Evolutionary conservation across 2,113 vertebrate genomes (phyloP).

Genomic region (Ophthalmolycus amberensis): DNA sequence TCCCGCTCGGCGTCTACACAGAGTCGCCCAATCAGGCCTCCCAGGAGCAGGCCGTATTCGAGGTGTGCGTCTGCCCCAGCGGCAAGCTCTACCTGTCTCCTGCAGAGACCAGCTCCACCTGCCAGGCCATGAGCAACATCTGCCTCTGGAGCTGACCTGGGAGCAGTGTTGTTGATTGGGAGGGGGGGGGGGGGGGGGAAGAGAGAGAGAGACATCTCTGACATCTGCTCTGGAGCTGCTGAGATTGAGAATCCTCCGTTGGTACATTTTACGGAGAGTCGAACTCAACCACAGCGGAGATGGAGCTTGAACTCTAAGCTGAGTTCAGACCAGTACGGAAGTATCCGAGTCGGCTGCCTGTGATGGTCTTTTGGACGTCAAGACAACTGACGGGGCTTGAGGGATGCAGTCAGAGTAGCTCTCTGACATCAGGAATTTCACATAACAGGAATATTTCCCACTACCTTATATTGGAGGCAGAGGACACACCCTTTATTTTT

Average conservation of each 20-base stretch:
- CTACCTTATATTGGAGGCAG: constrained; percentile 28
- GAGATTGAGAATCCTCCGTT: not conserved
- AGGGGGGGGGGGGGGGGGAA: too few species aligned
- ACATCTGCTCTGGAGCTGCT: constrained; percentile 34
- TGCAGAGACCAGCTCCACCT: constrained; percentile 91
- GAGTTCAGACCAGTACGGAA: constrained; percentile 7
- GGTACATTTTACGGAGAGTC: not conserved
- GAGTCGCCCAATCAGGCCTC: constrained; percentile 69
- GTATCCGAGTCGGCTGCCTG: not conserved
- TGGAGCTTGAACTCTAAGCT: constrained; percentile 7
- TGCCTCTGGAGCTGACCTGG: constrained; percentile 95
- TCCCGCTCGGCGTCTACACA: constrained; percentile 87
- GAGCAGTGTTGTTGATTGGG: not conserved
- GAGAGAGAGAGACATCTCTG: not conserved
- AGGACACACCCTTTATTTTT: constrained; percentile 69
- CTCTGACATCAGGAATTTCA: constrained; percentile 58
- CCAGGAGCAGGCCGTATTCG: constrained; percentile 89
- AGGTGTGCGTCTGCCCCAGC: constrained; percentile 94
- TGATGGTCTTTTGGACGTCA: constrained; percentile 17
- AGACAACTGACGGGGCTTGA: constrained; percentile 9
- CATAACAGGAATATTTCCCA: constrained; percentile 11
- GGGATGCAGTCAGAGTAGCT: constrained; percentile 8
- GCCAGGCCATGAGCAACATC: constrained; percentile 93
- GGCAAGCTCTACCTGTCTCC: constrained; percentile 97
- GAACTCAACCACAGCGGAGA: not conserved